Percentiles rank a stretch among this genome's conserved stretches.
phyloP scores from a whole-genome alignment of 2,113 vertebrate genomes.

The Pollachius pollachius region DNA sequence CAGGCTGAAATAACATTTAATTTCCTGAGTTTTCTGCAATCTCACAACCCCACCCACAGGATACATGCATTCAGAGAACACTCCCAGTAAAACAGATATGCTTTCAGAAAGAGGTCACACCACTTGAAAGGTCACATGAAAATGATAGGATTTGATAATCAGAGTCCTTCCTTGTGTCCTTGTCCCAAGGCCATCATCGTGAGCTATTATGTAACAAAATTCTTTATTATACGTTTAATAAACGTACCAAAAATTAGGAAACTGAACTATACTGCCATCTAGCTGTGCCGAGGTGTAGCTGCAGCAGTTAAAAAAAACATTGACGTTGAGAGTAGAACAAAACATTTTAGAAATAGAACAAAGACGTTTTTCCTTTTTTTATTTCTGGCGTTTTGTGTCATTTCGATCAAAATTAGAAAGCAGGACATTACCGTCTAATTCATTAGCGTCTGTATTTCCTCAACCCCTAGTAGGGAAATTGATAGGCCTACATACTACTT shows the following conservation, averaged over 20 bases:
- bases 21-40: slow-evolving; percentile 63
- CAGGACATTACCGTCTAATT: too few relatives aligned
- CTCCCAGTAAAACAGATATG: slow-evolving; percentile 38
- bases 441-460: too few relatives aligned
- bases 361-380: too few relatives aligned
- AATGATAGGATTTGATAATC: neutral
- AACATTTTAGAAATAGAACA: too few relatives aligned
- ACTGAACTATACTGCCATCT: slow-evolving; percentile 68
- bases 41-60: slow-evolving; percentile 51
- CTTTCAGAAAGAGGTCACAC: slow-evolving; percentile 7
- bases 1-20: slow-evolving; percentile 69
- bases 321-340: too few relatives aligned
- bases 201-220: neutral
- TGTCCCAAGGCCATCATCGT: neutral
- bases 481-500: too few relatives aligned
- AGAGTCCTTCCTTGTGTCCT: neutral
- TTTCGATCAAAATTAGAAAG: too few relatives aligned
- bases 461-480: too few relatives aligned
- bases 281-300: slow-evolving; percentile 39
- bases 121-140: too few relatives aligned
- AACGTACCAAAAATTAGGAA: neutral
- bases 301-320: neutral
- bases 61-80: slow-evolving; percentile 34
- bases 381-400: too few relatives aligned
- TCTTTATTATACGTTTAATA: neutral